Percentiles rank a stretch among this genome's conserved stretches.
Evolutionary conservation across 1,140 invertebrate genomes (phyloP).

Genomic region (Campoletis sonorensis): DNA sequence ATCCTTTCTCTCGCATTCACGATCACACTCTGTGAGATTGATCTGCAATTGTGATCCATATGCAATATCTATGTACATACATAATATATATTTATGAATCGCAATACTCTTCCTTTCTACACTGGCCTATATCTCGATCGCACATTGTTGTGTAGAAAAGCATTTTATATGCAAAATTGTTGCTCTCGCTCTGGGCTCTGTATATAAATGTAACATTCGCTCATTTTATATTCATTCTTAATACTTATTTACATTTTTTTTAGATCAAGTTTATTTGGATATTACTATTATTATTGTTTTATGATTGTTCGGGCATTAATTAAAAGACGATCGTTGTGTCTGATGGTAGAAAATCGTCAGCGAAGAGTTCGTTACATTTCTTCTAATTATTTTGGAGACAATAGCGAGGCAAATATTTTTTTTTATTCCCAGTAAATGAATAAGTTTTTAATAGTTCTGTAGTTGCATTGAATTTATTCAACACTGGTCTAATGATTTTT

Average conservation of each 20-base stretch:
- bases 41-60: constrained; percentile 25
- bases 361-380: too few species aligned
- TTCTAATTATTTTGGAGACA: too few species aligned
- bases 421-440: too few species aligned
- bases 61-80: not conserved
- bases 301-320: not conserved
- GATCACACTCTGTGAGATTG: constrained; percentile 24
- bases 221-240: not conserved
- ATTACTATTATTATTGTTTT: constrained; percentile 8
- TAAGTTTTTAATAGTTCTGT: too few species aligned
- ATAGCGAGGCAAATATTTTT: too few species aligned
- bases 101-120: not conserved
- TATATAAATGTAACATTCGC: not conserved
- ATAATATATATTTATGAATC: constrained; percentile 4
- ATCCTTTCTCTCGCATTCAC: constrained; percentile 11
- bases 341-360: too few species aligned
- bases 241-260: not conserved
- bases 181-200: not conserved
- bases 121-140: not conserved
- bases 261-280: not conserved
- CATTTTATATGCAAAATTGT: constrained; percentile 35
- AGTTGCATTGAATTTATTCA: too few species aligned
- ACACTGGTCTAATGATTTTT: too few species aligned
- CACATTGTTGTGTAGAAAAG: constrained; percentile 2
- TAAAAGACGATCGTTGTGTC: not conserved